Evolutionary conservation across 2,113 vertebrate species (phyloP).

Genomic region (Pterophyllum scalare): DNA sequence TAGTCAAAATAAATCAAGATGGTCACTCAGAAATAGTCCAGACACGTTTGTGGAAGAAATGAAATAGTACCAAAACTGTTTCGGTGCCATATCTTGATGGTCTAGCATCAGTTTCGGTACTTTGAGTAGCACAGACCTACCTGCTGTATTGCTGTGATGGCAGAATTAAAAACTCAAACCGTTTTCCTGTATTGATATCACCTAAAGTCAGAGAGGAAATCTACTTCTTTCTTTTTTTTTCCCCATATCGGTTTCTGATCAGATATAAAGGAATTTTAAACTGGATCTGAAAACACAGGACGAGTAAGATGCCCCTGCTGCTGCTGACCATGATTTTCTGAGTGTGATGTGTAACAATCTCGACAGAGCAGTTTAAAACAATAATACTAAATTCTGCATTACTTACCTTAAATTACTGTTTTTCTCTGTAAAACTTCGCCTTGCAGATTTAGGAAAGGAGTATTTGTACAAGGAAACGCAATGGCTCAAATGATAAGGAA

Average conservation of each 20-base stretch:
- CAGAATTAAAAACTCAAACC: neutral
- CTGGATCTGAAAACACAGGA: neutral
- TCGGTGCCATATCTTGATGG: neutral
- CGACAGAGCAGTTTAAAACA: neutral
- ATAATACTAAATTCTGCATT: neutral
- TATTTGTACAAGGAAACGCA: constrained; percentile 12
- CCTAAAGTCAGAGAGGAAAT: no score
- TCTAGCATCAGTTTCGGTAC: neutral
- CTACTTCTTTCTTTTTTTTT: no score
- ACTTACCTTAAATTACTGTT: constrained; percentile 47
- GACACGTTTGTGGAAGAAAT: neutral
- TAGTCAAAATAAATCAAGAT: neutral
- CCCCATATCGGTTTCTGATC: neutral
- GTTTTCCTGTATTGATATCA: neutral
- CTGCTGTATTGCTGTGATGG: neutral
- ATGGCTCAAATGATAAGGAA: constrained; percentile 52
- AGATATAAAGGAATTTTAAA: neutral
- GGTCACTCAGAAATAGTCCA: neutral
- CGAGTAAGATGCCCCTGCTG: neutral
- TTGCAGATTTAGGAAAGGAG: neutral
- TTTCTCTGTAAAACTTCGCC: neutral
- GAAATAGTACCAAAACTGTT: neutral
- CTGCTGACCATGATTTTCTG: neutral
- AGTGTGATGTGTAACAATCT: neutral
- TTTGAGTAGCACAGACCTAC: neutral